Percentiles rank a stretch among this genome's conserved stretches.
phyloP scores from a whole-genome alignment of 2,113 vertebrate species.

The Struthio camelus region DNA sequence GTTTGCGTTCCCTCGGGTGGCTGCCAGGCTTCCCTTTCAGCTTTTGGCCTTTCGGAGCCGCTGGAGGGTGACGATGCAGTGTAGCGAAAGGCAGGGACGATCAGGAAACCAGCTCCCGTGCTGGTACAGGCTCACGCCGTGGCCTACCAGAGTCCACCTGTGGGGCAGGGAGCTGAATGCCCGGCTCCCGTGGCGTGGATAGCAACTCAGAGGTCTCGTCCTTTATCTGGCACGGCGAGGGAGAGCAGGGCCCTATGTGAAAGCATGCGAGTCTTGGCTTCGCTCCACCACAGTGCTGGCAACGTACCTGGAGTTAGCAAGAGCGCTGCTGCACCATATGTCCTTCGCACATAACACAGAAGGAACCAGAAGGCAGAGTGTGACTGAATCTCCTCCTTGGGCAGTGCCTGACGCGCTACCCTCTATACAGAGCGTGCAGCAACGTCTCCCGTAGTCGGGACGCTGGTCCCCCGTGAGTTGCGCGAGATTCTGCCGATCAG shows the following conservation, averaged over 20 bases:
- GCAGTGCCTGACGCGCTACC: accelerated
- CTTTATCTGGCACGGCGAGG: neutral
- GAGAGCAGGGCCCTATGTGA: accelerated
- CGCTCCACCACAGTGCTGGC: neutral
- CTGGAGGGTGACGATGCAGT: neutral
- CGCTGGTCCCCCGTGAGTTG: accelerated
- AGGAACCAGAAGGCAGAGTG: accelerated
- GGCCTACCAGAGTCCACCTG: accelerated
- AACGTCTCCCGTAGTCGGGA: neutral
- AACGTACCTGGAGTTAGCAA: neutral
- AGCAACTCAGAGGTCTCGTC: neutral
- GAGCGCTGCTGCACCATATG: accelerated
- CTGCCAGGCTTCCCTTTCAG: neutral
- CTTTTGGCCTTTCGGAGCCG: neutral
- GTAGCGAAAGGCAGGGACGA: neutral
- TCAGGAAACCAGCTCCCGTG: neutral
- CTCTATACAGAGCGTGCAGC: accelerated
- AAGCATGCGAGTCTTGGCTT: accelerated
- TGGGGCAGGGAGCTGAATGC: neutral
- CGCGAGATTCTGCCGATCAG: accelerated
- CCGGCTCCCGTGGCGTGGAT: neutral
- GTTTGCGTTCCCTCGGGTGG: neutral
- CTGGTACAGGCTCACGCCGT: accelerated
- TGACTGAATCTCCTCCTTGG: accelerated
- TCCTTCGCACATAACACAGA: accelerated